A percentile compares a stretch with the other conserved stretches of the same genome.
These are phyloP conservation scores for Apogon hyalosoma DNA, from an alignment of 2,797 vertebrate genomes.

Conservation along the genomic window DNA sequence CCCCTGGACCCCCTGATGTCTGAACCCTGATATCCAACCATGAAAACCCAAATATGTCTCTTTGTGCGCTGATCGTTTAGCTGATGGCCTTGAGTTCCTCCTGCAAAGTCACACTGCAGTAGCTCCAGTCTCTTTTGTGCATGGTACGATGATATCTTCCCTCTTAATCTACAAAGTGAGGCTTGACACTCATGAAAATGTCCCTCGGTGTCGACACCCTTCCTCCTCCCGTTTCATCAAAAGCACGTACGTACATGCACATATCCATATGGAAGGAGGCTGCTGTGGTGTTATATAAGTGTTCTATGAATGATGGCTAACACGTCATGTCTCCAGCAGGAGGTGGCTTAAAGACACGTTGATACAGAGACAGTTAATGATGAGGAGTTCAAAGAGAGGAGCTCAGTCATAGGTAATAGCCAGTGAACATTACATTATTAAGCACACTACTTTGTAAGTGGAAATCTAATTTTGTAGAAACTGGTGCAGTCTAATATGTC, in stretches of 20 bases:
- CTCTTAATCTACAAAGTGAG: conserved; percentile 79
- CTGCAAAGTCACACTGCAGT: conserved; percentile 40
- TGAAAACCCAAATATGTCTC: neutral
- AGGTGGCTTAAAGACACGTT: conserved; percentile 43
- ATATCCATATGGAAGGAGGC: conserved; percentile 38
- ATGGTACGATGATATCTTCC: conserved; percentile 43
- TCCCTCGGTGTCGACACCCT: conserved; percentile 36
- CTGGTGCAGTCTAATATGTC: conserved; percentile 4
- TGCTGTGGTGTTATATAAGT: conserved; percentile 64
- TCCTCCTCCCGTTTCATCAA: conserved; percentile 29
- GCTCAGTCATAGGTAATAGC: conserved; percentile 48
- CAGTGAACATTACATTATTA: conserved; percentile 54
- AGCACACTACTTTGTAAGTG: conserved; percentile 44
- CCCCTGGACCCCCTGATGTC: neutral
- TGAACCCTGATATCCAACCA: neutral
- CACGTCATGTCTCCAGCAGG: conserved; percentile 53
- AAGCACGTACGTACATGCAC: conserved; percentile 10
- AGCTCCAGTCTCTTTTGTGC: conserved; percentile 39
- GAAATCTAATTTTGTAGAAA: conserved; percentile 45
- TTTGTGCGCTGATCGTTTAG: conserved; percentile 27
- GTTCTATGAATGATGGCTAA: conserved; percentile 47
- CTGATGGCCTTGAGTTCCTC: conserved; percentile 34
- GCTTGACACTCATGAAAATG: conserved; percentile 63
- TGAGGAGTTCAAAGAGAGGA: conserved; percentile 59
- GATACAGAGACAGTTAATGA: conserved; percentile 58